Percentiles rank a stretch among this genome's conserved stretches.
These are phyloP conservation scores for Gastrophysa polygoni DNA, from an alignment of 2,888 invertebrate genomes.

Conservation along the genomic window DNA sequence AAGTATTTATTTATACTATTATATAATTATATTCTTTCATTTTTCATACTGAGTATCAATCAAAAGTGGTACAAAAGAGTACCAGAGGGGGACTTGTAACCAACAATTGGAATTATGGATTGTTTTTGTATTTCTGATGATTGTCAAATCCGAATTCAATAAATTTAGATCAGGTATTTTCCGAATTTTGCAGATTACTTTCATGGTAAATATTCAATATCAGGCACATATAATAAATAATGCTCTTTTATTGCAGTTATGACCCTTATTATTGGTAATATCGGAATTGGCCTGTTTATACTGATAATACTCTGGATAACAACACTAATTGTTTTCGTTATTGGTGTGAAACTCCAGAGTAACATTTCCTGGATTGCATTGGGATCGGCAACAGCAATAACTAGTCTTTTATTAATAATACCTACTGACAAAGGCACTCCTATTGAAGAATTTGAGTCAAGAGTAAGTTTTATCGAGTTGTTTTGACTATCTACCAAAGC, in stretches of 20 bases:
- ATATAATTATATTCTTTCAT: no score
- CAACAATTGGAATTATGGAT: no score
- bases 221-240: no score
- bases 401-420: constrained; percentile 65
- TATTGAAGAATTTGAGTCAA: constrained; percentile 32
- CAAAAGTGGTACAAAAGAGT: no score
- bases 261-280: constrained; percentile 52
- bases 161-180: no score
- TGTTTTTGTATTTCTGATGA: no score
- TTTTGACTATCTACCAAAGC: not conserved
- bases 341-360: constrained; percentile 70
- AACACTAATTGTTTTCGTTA: constrained; percentile 67
- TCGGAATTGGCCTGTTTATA: constrained; percentile 72
- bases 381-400: constrained; percentile 62
- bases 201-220: no score
- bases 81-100: no score
- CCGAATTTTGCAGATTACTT: no score
- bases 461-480: constrained; percentile 26
- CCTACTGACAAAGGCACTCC: constrained; percentile 57
- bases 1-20: no score
- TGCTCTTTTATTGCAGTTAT: constrained; percentile 41
- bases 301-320: constrained; percentile 69
- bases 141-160: no score
- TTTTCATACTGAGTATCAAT: no score
- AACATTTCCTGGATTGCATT: constrained; percentile 68